Conservation (phyloP, 1,140 invertebrate genomes). For the Camponotus floridanus region DNA sequence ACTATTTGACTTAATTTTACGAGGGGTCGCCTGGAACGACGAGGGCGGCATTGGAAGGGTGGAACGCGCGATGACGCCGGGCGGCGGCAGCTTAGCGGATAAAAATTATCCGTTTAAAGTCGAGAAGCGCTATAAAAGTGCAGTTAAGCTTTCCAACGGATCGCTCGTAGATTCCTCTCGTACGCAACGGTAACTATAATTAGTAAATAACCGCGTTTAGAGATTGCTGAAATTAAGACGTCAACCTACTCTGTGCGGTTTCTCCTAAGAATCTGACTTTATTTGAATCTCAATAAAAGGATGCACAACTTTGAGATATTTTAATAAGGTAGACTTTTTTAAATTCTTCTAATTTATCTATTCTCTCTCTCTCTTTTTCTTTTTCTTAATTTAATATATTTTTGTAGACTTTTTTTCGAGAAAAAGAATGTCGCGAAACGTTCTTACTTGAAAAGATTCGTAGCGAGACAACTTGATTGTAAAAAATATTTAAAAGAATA, state of each 20-base stretch:
- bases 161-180: conserved; percentile 56
- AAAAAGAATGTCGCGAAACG: not conserved
- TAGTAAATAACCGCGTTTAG: conserved; percentile 72
- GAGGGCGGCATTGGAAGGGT: conserved; percentile 76
- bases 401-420: not conserved
- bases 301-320: not conserved
- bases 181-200: conserved; percentile 77
- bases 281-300: not conserved
- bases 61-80: conserved; percentile 71
- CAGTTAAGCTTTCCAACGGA: conserved; percentile 76
- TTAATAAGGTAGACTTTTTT: not conserved
- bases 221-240: conserved; percentile 51
- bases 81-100: conserved; percentile 72
- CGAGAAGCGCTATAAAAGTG: conserved; percentile 79
- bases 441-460: not conserved
- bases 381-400: not conserved
- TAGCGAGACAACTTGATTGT: not conserved
- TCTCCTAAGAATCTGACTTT: not conserved
- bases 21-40: conserved; percentile 78
- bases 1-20: conserved; percentile 84
- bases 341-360: not conserved
- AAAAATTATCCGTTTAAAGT: conserved; percentile 82
- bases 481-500: not conserved
- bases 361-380: not conserved
- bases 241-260: conserved; percentile 1